Conservation (phyloP, 1,140 invertebrate species). For the Uloborus diversus region DNA sequence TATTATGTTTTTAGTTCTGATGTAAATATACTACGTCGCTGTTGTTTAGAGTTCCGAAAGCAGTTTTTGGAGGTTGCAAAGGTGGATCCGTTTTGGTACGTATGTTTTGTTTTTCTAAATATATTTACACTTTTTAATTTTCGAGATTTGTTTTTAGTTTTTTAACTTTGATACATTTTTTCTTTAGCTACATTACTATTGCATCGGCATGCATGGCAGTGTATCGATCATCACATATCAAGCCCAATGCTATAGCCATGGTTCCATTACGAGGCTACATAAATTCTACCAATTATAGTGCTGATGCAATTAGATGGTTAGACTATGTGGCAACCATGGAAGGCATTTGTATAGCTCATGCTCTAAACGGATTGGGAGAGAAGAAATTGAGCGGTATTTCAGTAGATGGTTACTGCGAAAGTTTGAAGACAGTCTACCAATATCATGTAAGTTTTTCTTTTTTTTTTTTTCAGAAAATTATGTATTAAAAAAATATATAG, state of each 20-base stretch:
- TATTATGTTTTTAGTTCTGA: neutral
- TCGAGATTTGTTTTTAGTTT: neutral
- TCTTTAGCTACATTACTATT: conserved; percentile 20
- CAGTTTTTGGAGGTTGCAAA: neutral
- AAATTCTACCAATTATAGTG: neutral
- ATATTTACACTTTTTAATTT: neutral
- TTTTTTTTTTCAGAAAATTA: neutral
- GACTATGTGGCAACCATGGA: conserved; percentile 8
- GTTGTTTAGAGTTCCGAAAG: neutral
- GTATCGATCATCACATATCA: neutral
- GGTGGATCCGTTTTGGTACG: neutral
- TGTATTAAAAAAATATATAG: neutral
- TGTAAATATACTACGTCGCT: neutral
- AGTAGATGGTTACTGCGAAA: conserved; percentile 17
- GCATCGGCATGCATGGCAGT: conserved; percentile 28
- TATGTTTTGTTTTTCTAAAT: neutral
- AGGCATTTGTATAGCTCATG: conserved; percentile 22
- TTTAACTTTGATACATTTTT: too few relatives aligned
- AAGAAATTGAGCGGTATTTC: neutral
- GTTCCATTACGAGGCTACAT: conserved; percentile 33
- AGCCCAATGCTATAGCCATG: conserved; percentile 43
- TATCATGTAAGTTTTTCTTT: conserved; percentile 7
- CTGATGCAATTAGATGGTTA: conserved; percentile 18
- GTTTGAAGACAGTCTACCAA: conserved; percentile 4
- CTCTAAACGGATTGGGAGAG: conserved; percentile 26